A percentile compares a stretch with the other conserved stretches of the same genome.
Evolutionary conservation across 1,140 invertebrate genomes (phyloP).

Genomic region (Brachionus angularis): DNA sequence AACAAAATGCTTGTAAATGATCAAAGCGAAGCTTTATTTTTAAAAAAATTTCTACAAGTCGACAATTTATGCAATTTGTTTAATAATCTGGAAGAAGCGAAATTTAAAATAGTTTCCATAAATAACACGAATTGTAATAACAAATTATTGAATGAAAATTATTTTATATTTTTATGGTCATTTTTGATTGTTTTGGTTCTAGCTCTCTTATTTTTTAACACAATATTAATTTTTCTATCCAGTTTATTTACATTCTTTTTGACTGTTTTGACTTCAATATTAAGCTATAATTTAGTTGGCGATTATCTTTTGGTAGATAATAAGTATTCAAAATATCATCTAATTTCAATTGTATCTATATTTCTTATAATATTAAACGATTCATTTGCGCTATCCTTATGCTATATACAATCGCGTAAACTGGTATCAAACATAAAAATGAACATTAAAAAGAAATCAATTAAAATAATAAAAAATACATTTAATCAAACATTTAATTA

Average conservation of each 20-base stretch:
- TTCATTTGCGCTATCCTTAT: background rate
- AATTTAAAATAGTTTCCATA: background rate
- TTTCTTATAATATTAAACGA: constrained; percentile 10
- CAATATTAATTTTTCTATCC: background rate
- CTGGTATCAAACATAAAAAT: background rate
- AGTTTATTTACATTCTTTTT: background rate
- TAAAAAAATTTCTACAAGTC: too few species aligned
- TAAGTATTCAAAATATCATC: background rate
- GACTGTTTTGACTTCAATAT: background rate
- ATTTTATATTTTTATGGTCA: background rate
- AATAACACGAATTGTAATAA: background rate
- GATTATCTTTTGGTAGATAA: background rate
- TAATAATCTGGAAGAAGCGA: too few species aligned
- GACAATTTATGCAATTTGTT: too few species aligned
- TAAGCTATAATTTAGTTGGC: background rate
- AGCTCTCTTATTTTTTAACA: constrained; percentile 21
- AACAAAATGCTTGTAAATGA: too few species aligned
- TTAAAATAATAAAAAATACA: background rate
- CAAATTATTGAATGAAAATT: background rate
- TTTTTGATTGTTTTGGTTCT: background rate
- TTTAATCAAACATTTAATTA: constrained; percentile 13
- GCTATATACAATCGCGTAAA: constrained; percentile 8
- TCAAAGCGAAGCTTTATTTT: too few species aligned
- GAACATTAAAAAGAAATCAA: background rate
- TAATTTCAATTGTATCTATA: background rate